Evolutionary conservation across 2,113 vertebrate species (phyloP).

Genomic region (Eira barbara): DNA sequence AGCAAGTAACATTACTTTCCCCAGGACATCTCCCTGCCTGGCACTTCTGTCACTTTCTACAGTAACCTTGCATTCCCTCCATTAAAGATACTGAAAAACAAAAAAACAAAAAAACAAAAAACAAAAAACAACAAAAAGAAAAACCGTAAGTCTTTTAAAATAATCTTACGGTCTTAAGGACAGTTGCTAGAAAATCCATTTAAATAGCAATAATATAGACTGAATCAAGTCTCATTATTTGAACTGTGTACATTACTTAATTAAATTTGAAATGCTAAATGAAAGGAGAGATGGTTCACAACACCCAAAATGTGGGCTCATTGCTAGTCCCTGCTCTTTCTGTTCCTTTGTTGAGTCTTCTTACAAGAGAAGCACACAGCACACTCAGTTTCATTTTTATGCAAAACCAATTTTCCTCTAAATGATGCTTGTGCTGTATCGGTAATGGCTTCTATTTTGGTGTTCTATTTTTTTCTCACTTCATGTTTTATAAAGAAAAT

Average conservation of each 20-base stretch:
- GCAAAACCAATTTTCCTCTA: conserved; percentile 53
- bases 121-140: not conserved
- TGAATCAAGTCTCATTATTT: conserved; percentile 75
- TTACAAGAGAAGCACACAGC: conserved; percentile 36
- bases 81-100: conserved; percentile 64
- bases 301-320: not conserved
- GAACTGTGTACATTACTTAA: conserved; percentile 72
- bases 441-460: conserved; percentile 66
- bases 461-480: conserved; percentile 40
- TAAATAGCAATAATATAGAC: conserved; percentile 73
- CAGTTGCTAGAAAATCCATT: conserved; percentile 74
- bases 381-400: not conserved
- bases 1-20: conserved; percentile 6
- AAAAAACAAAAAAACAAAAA: not conserved
- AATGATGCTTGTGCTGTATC: conserved; percentile 41
- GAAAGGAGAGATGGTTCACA: conserved; percentile 74
- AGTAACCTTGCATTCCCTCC: conserved; percentile 64
- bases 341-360: conserved; percentile 57
- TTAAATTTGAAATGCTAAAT: conserved; percentile 76
- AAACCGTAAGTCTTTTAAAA: conserved; percentile 50
- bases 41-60: conserved; percentile 51
- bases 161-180: conserved; percentile 57
- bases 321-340: conserved; percentile 58
- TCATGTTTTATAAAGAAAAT: conserved; percentile 67
- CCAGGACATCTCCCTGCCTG: conserved; percentile 53